A percentile compares a stretch with the other conserved stretches of the same genome.
Evolutionary conservation across 2,888 invertebrate species (phyloP).

Genomic region (Carterocephalus palaemon): DNA sequence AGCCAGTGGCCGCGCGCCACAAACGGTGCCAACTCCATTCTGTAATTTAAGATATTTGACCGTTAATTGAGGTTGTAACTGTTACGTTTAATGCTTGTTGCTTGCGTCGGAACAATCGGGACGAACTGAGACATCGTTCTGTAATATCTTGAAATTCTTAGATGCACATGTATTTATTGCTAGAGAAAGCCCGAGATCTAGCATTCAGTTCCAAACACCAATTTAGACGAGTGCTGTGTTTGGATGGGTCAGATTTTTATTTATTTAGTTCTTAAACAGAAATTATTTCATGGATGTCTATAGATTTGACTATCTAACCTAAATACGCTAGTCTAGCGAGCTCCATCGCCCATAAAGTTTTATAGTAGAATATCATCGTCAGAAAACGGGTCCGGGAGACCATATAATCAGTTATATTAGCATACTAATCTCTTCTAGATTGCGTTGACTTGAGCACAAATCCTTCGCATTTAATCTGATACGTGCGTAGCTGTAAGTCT

Average conservation of each 20-base stretch:
- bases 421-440: slow-evolving; percentile 75
- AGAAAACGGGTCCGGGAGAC: slow-evolving; percentile 55
- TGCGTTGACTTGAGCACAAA: slow-evolving; percentile 56
- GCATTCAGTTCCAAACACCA: slow-evolving; percentile 49
- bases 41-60: slow-evolving; percentile 72
- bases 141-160: slow-evolving; percentile 47
- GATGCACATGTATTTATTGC: slow-evolving; percentile 55
- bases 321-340: slow-evolving; percentile 68
- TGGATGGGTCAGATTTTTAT: slow-evolving; percentile 75
- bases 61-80: slow-evolving; percentile 70
- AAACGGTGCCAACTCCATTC: slow-evolving; percentile 67
- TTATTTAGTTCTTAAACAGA: slow-evolving; percentile 56
- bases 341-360: slow-evolving; percentile 68
- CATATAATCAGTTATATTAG: slow-evolving; percentile 61
- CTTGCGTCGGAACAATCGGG: slow-evolving; percentile 57
- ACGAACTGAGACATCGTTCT: slow-evolving; percentile 49
- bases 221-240: slow-evolving; percentile 64
- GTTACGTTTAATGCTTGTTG: slow-evolving; percentile 71
- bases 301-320: slow-evolving; percentile 55
- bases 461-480: slow-evolving; percentile 47
- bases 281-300: slow-evolving; percentile 62
- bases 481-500: slow-evolving; percentile 59
- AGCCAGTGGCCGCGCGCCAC: slow-evolving; percentile 63
- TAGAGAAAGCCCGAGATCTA: slow-evolving; percentile 61
- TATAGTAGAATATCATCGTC: slow-evolving; percentile 64